Percentiles rank a stretch among this genome's conserved stretches.
Conservation (phyloP, 2,113 vertebrate genomes). For the Gavialis gangeticus region DNA sequence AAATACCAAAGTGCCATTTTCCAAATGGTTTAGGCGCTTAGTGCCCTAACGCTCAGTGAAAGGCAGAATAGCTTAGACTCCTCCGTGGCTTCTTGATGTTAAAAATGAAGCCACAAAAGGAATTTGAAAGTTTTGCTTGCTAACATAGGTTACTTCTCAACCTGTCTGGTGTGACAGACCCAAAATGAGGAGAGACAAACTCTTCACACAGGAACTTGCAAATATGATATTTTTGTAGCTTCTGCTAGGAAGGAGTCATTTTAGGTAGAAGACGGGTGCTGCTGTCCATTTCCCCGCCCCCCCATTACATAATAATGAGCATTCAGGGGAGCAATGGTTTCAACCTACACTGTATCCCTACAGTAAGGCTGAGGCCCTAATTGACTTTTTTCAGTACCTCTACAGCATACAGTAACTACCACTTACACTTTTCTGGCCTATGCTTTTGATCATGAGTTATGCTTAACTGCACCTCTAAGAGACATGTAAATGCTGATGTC, state of each 20-base stretch:
- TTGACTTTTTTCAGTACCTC: not conserved
- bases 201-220: not conserved
- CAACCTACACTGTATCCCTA: not conserved
- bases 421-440: accelerated
- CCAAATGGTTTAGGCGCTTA: not conserved
- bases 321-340: accelerated
- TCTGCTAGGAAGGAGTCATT: not conserved
- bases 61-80: not conserved
- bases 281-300: not conserved
- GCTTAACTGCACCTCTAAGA: accelerated
- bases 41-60: not conserved
- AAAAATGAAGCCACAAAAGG: not conserved
- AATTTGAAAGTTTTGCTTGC: not conserved
- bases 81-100: not conserved
- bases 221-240: accelerated
- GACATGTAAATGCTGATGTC: accelerated
- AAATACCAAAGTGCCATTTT: not conserved
- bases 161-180: not conserved
- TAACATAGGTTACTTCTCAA: not conserved
- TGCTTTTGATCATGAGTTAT: accelerated
- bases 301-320: not conserved
- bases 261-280: not conserved
- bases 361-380: not conserved
- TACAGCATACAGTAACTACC: accelerated
- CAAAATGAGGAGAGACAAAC: not conserved